These are phyloP conservation scores for Lycopodina hypogea DNA, from an alignment of 37 sponge, comb jelly and placozoan species.

Conservation along the genomic window DNA sequence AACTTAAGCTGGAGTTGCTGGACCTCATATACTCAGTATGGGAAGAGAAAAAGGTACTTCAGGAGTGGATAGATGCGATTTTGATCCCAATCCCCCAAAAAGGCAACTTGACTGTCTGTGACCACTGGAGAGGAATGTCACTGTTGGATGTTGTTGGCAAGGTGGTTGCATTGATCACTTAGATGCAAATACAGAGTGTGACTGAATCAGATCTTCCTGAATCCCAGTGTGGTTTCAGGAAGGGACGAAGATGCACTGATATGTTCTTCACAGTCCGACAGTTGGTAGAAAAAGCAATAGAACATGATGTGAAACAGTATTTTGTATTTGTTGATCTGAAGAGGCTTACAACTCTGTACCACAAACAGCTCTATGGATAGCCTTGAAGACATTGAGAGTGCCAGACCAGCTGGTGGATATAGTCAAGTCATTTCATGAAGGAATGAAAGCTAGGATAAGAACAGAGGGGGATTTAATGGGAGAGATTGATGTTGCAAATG, in stretches of 20 bases:
- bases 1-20: not conserved
- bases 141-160: no score
- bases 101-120: constrained; percentile 12
- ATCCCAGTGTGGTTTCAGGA: constrained; percentile 11
- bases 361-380: no score
- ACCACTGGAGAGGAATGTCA: constrained; percentile 34
- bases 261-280: constrained; percentile 20
- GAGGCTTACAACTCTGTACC: no score
- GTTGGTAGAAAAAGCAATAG: no score
- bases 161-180: constrained; percentile 1
- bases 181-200: constrained; percentile 11
- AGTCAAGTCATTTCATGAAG: no score
- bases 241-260: constrained; percentile 22
- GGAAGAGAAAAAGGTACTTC: not conserved
- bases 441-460: no score
- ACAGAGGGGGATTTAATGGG: no score
- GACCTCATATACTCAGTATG: not conserved
- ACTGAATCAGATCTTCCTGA: constrained; percentile 10
- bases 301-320: not conserved
- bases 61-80: no score
- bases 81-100: constrained; percentile 23
- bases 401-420: constrained; percentile 11
- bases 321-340: constrained; percentile 6
- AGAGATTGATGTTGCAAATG: no score
- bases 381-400: constrained; percentile 11